A percentile compares a stretch with the other conserved stretches of the same genome.
phyloP scores from a whole-genome alignment of 1,140 invertebrate species.

The Drosophila pallidifrons region DNA sequence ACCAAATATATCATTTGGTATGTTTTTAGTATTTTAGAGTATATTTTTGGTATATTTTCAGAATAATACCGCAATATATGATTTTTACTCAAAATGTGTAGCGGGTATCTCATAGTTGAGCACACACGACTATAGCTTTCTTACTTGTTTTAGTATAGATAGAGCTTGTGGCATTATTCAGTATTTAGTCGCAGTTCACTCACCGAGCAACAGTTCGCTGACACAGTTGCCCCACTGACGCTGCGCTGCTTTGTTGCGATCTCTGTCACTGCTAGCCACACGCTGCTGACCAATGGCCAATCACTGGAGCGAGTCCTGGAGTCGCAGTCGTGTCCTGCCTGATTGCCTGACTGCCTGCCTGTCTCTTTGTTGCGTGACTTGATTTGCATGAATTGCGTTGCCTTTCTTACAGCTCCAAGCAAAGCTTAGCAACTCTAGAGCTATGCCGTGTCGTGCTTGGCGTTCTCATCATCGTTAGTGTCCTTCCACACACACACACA shows the following conservation, averaged over 20 bases:
- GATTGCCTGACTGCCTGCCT: not conserved
- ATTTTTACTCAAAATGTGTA: too few species aligned
- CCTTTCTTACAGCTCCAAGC: constrained; percentile 48
- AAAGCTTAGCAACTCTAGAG: constrained; percentile 30
- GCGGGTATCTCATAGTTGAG: too few species aligned
- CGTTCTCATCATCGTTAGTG: constrained; percentile 54
- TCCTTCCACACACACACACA: constrained; percentile 48
- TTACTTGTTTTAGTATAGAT: too few species aligned
- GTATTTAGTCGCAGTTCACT: too few species aligned
- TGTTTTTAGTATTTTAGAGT: too few species aligned
- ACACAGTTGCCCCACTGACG: not conserved
- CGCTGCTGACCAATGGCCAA: constrained; percentile 50
- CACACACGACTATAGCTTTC: too few species aligned
- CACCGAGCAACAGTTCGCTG: constrained; percentile 35
- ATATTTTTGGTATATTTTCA: too few species aligned
- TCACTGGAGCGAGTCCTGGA: constrained; percentile 52
- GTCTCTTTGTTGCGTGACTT: constrained; percentile 77
- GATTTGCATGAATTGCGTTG: constrained; percentile 83
- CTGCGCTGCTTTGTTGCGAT: not conserved
- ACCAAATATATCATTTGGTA: too few species aligned
- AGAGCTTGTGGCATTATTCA: too few species aligned
- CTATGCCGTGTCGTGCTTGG: constrained; percentile 13
- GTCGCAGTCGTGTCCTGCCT: not conserved
- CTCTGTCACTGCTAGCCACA: constrained; percentile 5
- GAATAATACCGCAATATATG: too few species aligned